Evolutionary conservation across 2,797 vertebrate species (phyloP), one percentile per base, ranked within the genome.

Genomic region (Eurystomus glaucurus): DNA sequence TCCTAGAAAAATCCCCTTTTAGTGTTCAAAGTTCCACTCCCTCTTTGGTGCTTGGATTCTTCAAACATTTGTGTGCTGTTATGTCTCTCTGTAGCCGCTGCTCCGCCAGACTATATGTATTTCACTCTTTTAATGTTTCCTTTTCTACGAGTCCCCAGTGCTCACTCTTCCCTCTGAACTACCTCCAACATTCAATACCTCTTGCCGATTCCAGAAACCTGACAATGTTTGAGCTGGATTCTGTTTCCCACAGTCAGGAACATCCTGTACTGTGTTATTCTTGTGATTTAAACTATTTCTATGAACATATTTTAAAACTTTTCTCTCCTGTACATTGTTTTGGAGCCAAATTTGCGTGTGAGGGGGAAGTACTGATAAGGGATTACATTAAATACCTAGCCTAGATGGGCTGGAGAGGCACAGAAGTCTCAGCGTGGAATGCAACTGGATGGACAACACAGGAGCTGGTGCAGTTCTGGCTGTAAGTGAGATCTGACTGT

Each of bases 141-240:
- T 93, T 95, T 72, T 3, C 9, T 76, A 33, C 0, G 8, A 69
- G 64, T 71, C 72, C 88, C 83, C 48, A 23, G 51, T 66, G 79
- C 65, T 79, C 76, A 14, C 31, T 76, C 55, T 48, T 91, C 86
- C 61, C 78, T 85, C 96, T 95, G 80, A 95, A 61, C 35, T 26
- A 66, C 48, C 54, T 79, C 66, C 82, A 96, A 58, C 52, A 17
- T 39, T 20, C 75, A 54, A n/a, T 54, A 51, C 62, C 41, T 74
- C 22, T 68, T 39, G 43, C 88, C 51, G 82, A 85, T 78, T 97
- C 93, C 94, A 88, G 71, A 60, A 91, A 88, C 31, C 79, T 85
- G 91, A 92, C 93, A 77, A 6, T 4, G 19, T 52, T 91, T 3
- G 0, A 54, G 66, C 69, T 51, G 80, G 68, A 91, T 92, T 60